These are phyloP conservation scores for Nothobranchius furzeri DNA, from an alignment of 2,113 vertebrate genomes.

Conservation along the genomic window DNA sequence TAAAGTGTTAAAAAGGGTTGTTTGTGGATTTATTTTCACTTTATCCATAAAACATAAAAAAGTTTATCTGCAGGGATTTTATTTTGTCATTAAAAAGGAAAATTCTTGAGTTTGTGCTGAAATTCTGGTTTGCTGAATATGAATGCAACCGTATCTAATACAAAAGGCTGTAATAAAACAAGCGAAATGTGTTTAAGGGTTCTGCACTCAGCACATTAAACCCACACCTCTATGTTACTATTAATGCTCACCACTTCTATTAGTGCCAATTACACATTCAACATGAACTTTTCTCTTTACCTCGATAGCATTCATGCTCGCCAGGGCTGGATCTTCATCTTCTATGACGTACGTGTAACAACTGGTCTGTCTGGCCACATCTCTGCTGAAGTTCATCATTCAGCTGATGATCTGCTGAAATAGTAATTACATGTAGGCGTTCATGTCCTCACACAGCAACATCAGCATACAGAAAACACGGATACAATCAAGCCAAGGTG, in stretches of 20 bases:
- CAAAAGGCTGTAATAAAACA: background rate
- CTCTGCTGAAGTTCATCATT: conserved; percentile 70
- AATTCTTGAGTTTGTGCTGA: no score
- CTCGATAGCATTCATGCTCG: conserved; percentile 66
- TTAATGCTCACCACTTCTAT: background rate
- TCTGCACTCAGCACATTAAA: background rate
- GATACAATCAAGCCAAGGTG: conserved; percentile 13
- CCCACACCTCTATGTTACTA: background rate
- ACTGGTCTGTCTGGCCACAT: conserved; percentile 60
- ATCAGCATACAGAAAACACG: background rate
- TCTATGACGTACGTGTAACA: conserved; percentile 77
- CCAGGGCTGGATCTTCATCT: conserved; percentile 60
- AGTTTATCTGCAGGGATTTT: background rate
- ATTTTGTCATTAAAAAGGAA: background rate
- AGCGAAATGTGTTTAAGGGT: background rate
- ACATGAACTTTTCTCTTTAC: conserved; percentile 36
- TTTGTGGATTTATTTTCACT: background rate
- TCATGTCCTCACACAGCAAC: background rate
- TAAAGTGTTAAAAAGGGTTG: no score
- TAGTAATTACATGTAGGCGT: conserved; percentile 4
- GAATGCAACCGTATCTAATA: background rate
- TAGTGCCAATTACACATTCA: background rate
- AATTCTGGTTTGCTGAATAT: background rate
- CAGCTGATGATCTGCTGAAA: conserved; percentile 1
- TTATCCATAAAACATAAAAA: background rate